phyloP scores from a whole-genome alignment of 2,113 vertebrate species.

The Syngnathus floridae region DNA sequence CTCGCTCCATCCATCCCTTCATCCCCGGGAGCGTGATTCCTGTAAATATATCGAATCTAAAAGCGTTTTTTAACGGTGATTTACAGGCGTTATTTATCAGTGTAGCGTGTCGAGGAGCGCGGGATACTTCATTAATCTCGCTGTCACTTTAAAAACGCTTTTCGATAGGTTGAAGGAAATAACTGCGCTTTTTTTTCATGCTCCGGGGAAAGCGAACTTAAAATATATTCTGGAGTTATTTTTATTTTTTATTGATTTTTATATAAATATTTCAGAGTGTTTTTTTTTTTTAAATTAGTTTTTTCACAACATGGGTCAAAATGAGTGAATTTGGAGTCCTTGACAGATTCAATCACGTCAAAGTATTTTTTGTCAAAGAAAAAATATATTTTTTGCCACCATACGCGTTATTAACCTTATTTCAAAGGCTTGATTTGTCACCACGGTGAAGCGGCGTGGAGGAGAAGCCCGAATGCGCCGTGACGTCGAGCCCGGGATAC shows the following conservation, averaged over 20 bases:
- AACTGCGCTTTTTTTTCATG: no score
- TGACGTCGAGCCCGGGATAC: constrained; percentile 74
- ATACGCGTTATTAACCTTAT: constrained; percentile 81
- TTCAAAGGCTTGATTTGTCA: constrained; percentile 87
- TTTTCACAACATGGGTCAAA: no score
- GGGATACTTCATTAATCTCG: constrained; percentile 94
- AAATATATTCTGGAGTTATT: neutral
- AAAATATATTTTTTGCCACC: constrained; percentile 25
- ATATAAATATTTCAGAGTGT: no score
- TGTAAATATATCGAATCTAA: constrained; percentile 59
- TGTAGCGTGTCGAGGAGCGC: constrained; percentile 78
- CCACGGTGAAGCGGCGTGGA: constrained; percentile 76
- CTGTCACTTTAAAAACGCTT: constrained; percentile 89
- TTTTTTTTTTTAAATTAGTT: no score
- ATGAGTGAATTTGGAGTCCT: no score
- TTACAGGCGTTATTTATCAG: constrained; percentile 88
- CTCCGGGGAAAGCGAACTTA: no score
- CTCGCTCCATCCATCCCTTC: constrained; percentile 9
- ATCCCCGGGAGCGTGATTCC: constrained; percentile 25
- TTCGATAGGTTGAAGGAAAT: constrained; percentile 82
- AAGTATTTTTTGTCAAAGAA: neutral
- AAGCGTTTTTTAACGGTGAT: constrained; percentile 83
- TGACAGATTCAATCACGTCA: no score
- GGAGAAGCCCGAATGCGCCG: constrained; percentile 69
- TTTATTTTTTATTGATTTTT: neutral